These are phyloP conservation scores for Paramuricea clavata DNA, from an alignment of 92 coral and sea anemone species.

Conservation along the genomic window DNA sequence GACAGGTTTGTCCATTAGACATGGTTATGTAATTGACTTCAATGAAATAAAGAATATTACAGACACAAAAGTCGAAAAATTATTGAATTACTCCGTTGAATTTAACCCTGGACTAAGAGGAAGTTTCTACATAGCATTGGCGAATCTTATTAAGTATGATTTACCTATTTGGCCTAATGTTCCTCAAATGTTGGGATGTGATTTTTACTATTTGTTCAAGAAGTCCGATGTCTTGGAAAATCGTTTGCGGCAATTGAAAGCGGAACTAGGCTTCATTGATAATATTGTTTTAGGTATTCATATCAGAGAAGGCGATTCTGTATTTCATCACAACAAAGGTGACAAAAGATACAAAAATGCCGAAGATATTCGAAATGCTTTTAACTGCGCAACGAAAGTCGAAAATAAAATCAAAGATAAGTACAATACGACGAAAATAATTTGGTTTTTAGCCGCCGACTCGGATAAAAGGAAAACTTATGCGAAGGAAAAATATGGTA, in stretches of 20 bases:
- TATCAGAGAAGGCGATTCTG: conserved; percentile 82
- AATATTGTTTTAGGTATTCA: conserved; percentile 81
- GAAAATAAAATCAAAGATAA: conserved; percentile 54
- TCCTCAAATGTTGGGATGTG: conserved; percentile 81
- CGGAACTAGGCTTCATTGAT: conserved; percentile 36
- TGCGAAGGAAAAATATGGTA: conserved; percentile 68
- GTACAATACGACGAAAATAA: conserved; percentile 29
- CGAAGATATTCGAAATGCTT: conserved; percentile 55
- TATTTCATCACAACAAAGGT: conserved; percentile 71
- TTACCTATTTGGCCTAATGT: conserved; percentile 29
- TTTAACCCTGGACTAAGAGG: too few relatives aligned
- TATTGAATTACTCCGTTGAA: conserved; percentile 5
- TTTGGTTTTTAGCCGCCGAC: conserved; percentile 90
- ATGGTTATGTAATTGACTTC: too few relatives aligned
- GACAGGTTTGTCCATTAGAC: neutral
- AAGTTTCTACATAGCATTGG: neutral
- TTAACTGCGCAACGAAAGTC: conserved; percentile 77
- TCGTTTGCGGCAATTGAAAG: conserved; percentile 56
- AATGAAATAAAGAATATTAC: too few relatives aligned
- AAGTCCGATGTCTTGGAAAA: conserved; percentile 70
- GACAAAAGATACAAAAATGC: conserved; percentile 50
- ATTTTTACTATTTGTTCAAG: conserved; percentile 83
- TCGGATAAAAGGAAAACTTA: conserved; percentile 67
- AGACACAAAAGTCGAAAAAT: too few relatives aligned
- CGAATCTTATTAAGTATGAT: neutral